Percentiles rank a stretch among this genome's conserved stretches.
These are phyloP conservation scores for Oxytorus armatus DNA, from an alignment of 2,888 invertebrate genomes.

Conservation along the genomic window DNA sequence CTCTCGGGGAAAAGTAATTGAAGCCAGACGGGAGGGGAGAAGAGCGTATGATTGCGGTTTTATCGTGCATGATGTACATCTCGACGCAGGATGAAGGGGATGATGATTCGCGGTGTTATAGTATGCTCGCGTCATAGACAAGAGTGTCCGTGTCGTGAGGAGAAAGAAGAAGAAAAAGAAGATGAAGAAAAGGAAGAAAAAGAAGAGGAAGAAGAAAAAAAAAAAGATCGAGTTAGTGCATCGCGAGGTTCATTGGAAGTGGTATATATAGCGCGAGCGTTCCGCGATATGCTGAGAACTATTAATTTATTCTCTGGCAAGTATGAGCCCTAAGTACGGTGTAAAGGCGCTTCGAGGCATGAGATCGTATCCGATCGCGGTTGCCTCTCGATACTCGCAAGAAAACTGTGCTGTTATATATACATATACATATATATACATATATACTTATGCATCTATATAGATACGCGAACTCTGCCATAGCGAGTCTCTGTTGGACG, in stretches of 20 bases:
- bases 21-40: conserved; percentile 24
- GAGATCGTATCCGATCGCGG: conserved; percentile 77
- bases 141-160: conserved; percentile 8
- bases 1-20: conserved; percentile 59
- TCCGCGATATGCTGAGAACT: conserved; percentile 74
- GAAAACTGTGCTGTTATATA: conserved; percentile 47
- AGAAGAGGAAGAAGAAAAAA: conserved; percentile 1
- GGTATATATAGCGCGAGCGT: conserved; percentile 37
- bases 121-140: conserved; percentile 20
- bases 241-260: conserved; percentile 35
- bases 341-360: conserved; percentile 80
- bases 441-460: conserved; percentile 16
- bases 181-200: neutral
- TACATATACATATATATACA: neutral
- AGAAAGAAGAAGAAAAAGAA: too few relatives aligned
- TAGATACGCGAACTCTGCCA: neutral
- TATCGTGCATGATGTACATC: conserved; percentile 58
- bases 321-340: conserved; percentile 81
- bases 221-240: conserved; percentile 6
- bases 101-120: conserved; percentile 60
- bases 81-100: conserved; percentile 56
- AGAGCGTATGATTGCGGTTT: conserved; percentile 38
- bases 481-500: conserved; percentile 3
- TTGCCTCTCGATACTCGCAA: conserved; percentile 74
- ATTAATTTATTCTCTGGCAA: conserved; percentile 82